These are phyloP conservation scores for Lophotriccus pileatus DNA, from an alignment of 2,797 vertebrate genomes.

Conservation along the genomic window DNA sequence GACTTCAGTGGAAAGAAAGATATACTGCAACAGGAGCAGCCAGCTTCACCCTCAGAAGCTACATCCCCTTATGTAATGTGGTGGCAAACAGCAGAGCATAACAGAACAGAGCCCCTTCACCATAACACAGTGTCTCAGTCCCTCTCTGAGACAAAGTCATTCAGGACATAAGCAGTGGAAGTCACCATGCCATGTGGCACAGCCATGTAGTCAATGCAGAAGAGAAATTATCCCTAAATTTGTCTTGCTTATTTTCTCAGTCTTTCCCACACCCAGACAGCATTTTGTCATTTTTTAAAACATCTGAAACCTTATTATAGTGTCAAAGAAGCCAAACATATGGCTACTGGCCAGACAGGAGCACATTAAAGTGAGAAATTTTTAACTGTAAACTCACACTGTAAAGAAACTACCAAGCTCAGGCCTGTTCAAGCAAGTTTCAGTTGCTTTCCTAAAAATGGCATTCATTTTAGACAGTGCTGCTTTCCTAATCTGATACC, in stretches of 20 bases:
- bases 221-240: not conserved
- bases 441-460: not conserved
- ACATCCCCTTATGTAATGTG: not conserved
- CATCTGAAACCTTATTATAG: not conserved
- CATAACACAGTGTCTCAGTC: rapidly evolving
- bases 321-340: not conserved
- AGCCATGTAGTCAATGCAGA: rapidly evolving
- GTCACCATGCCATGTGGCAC: not conserved
- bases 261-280: not conserved
- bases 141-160: not conserved
- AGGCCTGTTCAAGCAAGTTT: not conserved
- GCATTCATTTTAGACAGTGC: not conserved
- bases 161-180: not conserved
- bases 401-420: not conserved
- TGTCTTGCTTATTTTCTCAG: not conserved
- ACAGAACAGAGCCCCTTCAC: not conserved
- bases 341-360: not conserved
- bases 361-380: not conserved
- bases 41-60: not conserved
- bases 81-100: not conserved
- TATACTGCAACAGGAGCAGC: not conserved
- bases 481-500: not conserved
- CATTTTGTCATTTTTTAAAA: not conserved
- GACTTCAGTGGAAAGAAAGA: not conserved
- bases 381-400: not conserved